Evolutionary conservation across 1,140 invertebrate genomes (phyloP).

Genomic region (Drosophila repletoides): DNA sequence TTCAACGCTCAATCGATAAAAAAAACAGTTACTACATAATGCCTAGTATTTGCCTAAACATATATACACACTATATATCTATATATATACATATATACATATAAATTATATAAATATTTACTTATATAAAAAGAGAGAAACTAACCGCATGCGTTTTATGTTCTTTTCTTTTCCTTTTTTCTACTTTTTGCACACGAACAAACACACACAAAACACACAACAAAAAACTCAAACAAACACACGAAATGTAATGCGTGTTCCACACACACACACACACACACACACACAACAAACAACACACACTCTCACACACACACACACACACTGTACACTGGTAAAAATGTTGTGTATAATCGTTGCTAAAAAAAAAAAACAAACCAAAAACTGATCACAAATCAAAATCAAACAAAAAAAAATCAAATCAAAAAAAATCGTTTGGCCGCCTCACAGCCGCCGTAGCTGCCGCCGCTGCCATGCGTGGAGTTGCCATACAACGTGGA

Average conservation of each 20-base stretch:
- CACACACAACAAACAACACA: slow-evolving; percentile 44
- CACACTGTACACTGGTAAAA: slow-evolving; percentile 57
- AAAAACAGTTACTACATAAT: slow-evolving; percentile 62
- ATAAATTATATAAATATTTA: slow-evolving; percentile 65
- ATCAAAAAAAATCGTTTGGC: slow-evolving; percentile 45
- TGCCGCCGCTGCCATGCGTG: slow-evolving; percentile 87
- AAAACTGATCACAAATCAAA: slow-evolving; percentile 40
- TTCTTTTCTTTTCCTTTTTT: slow-evolving; percentile 81
- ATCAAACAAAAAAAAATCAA: slow-evolving; percentile 24
- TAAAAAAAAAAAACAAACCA: slow-evolving; percentile 42
- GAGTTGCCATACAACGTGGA: slow-evolving; percentile 88
- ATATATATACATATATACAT: slow-evolving; percentile 50
- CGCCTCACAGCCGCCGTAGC: slow-evolving; percentile 79
- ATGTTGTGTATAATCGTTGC: slow-evolving; percentile 72
- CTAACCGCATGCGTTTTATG: slow-evolving; percentile 83
- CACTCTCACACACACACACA: slow-evolving; percentile 35
- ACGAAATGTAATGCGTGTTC: slow-evolving; percentile 24
- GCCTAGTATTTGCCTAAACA: slow-evolving; percentile 71
- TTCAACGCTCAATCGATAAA: too few relatives aligned
- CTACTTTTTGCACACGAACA: slow-evolving; percentile 78
- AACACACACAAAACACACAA: slow-evolving; percentile 53
- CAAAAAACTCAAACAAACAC: slow-evolving; percentile 33
- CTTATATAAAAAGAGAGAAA: slow-evolving; percentile 75
- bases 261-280: slow-evolving; percentile 24
- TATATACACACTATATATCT: slow-evolving; percentile 49